Base-by-base conservation (phyloP, 2,797 vertebrate species). In the Apogon hyalosoma region DNA sequence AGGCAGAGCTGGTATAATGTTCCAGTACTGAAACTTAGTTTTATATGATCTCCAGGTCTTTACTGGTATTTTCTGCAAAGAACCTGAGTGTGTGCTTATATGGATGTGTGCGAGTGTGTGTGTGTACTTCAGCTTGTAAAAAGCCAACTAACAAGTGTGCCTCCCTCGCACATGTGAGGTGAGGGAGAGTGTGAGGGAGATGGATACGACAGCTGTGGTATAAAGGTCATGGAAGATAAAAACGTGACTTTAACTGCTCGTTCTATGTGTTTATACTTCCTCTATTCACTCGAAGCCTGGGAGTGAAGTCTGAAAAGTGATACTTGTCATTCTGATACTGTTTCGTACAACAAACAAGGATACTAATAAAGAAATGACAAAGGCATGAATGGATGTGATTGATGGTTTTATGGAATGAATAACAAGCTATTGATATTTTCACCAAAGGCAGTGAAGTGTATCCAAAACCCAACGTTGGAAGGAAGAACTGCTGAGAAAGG, bases 111-210 rank as follows among this genome's bases (percentile, higher is more conserved):
- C 47, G 54, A 52, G 61, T 58, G 71, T 33, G 51, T 75, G 14
- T 60, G 54, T 61, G 48, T 62, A 38, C 46, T 69, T 38, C 15
- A 61, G 74, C 76, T 86, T 73, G 77, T 88, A 88, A 90, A 86
- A 86, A 86, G 75, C 16, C 54, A 52, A 15, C 77, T 90, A 90
- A 90, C 53, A 64, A 90, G 84, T 19, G 13, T 1, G 39, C 31
- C 51, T 71, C 46, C 41, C 33, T 68, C 16, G 21, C 70, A 73
- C 41, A 63, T 42, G 1, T 65, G 56, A 61, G 61, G 51, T 21
- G 63, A 40, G 46, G 55, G 61, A 53, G 59, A 47, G 58, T 58
- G 72, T 14, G 24, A 54, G 51, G 12, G 39, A 43, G 66, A 19
- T n/a, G 42, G 56, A 77, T 36, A 8, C 69, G 69, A 65, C 69